Evolutionary conservation across 2,888 invertebrate genomes (phyloP), one percentile per base, ranked within the genome.

Genomic region (Strigamia transsilvanica): DNA sequence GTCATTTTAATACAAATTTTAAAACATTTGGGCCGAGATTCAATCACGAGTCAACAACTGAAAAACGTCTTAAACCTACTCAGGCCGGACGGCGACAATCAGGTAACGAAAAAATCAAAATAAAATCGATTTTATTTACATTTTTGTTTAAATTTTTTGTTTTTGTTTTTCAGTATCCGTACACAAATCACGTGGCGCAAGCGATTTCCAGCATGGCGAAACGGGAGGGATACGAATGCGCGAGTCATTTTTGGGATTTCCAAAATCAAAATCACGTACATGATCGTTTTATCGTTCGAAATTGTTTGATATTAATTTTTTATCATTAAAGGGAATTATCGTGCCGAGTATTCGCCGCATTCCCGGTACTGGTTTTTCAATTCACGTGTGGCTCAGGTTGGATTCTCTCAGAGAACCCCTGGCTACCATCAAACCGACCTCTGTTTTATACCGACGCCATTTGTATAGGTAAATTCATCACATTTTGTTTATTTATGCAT

Each of bases 311-410:
- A 27, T 27, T 27, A 27, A 27, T n/a, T 46, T 46, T n/a, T 9
- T 46, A 46, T 1, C 3, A 84, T 82, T 83, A 61, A 86, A 84
- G 90, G 91, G 91, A 32, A 90, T 92, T 80, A 86, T 87, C n/a
- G 88, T 91, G 66, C 90, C 91, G 1, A 89, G 90, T 73, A 89
- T 91, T 46, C 88, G 89, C 80, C 90, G 90, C 85, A 91, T 91
- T 91, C 89, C 90, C 7, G 90, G 91, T 82, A 89, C 90, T 15
- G 91, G 91, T n/a, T 91, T 92, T 85, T 89, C 90, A 38, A 91
- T 92, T 85, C 91, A 91, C 85, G 88, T 90, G 41, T 90, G 91
- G 88, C 84, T 91, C 10, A 89, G 90, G 79, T 87, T 92, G 21
- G 90, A 90, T 85, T 86, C 86, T 41, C 84, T 86, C 84, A 86